Base-by-base conservation (phyloP, 2,888 invertebrate species). In the Brachypterus glaber region DNA sequence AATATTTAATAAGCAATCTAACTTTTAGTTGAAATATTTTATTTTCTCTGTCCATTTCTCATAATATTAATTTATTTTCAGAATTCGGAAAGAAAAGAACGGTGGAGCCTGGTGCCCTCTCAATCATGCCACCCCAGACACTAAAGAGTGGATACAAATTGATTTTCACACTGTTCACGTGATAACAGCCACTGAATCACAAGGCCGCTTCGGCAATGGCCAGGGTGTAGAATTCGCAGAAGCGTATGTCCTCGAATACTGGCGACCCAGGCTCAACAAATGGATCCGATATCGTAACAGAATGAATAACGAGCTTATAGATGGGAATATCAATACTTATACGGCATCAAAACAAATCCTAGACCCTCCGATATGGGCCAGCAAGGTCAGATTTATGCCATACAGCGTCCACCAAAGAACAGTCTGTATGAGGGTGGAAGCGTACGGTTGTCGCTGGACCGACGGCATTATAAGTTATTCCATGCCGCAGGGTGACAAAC, bases 31-130 rank as follows among this genome's bases (percentile, higher is more conserved):
- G n/a, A n/a, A n/a, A n/a, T n/a, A n/a, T n/a, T n/a, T n/a, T n/a
- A n/a, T n/a, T n/a, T n/a, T n/a, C n/a, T n/a, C n/a, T n/a, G n/a
- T n/a, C n/a, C n/a, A n/a, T n/a, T n/a, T n/a, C n/a, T n/a, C n/a
- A n/a, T 14, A 36, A 15, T 2, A 8, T 21, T 34, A n/a, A 12
- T 35, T 29, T 33, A 46, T 43, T 66, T 69, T 17, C 75, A 92
- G 92, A 63, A 70, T 91, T 50, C 78, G 83, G 48, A 78, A 79
- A 52, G 91, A 92, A 59, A 72, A 75, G 48, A 77, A 80, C 56
- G 88, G 90, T 9, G 92, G 92, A 30, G 92, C 92, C 1, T 93
- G 92, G 93, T 93, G 93, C 68, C 92, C 93, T 8, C 78, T 79
- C 64, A 72, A 76, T 34, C 80, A 81, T 62, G 82, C 87, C 55